These are phyloP conservation scores for Sturnus vulgaris DNA, from an alignment of 2,113 vertebrate species.

Conservation along the genomic window DNA sequence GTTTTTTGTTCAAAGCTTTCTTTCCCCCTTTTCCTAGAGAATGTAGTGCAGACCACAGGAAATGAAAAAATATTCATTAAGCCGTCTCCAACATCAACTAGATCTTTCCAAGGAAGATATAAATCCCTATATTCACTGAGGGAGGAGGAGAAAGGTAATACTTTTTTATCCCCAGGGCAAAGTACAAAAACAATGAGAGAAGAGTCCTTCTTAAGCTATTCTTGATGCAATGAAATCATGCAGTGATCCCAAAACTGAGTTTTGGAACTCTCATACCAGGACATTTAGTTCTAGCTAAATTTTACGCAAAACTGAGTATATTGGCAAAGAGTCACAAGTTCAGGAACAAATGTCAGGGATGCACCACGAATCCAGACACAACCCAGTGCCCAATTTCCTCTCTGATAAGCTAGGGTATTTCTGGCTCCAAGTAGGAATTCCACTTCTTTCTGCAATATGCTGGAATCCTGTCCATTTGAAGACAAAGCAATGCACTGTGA, in stretches of 20 bases:
- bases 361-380: background rate
- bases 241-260: background rate
- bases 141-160: background rate
- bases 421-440: background rate
- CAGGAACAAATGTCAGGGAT: background rate
- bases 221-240: background rate
- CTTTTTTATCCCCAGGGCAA: background rate
- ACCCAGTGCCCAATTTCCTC: background rate
- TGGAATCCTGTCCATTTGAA: background rate
- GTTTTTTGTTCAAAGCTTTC: background rate
- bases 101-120: background rate
- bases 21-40: background rate
- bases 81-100: background rate
- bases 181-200: background rate
- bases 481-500: background rate
- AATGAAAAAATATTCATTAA: constrained; percentile 24
- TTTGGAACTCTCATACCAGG: background rate
- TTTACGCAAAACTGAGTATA: background rate
- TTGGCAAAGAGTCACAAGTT: background rate
- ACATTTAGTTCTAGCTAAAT: background rate
- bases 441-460: background rate
- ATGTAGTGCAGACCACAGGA: background rate
- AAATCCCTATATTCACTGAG: background rate
- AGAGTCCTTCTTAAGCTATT: background rate
- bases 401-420: background rate